A percentile compares a stretch with the other conserved stretches of the same genome.
These are phyloP conservation scores for Lobophora halterata DNA, from an alignment of 2,888 invertebrate genomes.

Conservation along the genomic window DNA sequence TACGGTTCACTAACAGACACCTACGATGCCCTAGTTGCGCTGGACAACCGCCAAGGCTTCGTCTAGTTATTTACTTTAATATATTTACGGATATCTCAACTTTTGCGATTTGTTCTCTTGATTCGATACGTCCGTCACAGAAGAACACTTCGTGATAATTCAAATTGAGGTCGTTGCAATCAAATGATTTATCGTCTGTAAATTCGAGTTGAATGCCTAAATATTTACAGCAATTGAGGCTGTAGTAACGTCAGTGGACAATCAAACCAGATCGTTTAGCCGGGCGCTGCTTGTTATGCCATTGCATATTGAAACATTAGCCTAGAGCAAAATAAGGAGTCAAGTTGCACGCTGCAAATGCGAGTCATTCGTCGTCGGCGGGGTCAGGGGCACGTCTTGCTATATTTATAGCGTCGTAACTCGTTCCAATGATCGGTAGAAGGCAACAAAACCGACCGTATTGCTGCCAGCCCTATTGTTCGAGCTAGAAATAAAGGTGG, in stretches of 20 bases:
- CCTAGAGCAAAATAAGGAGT: slow-evolving; percentile 16
- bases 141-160: slow-evolving; percentile 16
- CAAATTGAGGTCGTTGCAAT: slow-evolving; percentile 32
- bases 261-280: slow-evolving; percentile 24
- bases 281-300: slow-evolving; percentile 19
- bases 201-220: slow-evolving; percentile 32
- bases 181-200: slow-evolving; percentile 33
- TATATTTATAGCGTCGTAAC: slow-evolving; percentile 76
- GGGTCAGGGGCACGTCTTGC: slow-evolving; percentile 72
- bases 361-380: slow-evolving; percentile 41
- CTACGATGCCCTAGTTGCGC: slow-evolving; percentile 66
- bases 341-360: slow-evolving; percentile 26
- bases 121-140: slow-evolving; percentile 29
- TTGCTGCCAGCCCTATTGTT: slow-evolving; percentile 69
- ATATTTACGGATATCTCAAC: slow-evolving; percentile 47
- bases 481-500: slow-evolving; percentile 64
- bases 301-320: slow-evolving; percentile 18
- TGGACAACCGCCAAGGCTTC: slow-evolving; percentile 67
- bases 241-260: slow-evolving; percentile 25
- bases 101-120: slow-evolving; percentile 37
- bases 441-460: slow-evolving; percentile 58
- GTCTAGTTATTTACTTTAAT: slow-evolving; percentile 52
- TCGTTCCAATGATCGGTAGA: slow-evolving; percentile 67
- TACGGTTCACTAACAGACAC: slow-evolving; percentile 63
- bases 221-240: slow-evolving; percentile 30